Base-by-base conservation (phyloP, 2,113 vertebrate genomes). In the Cathartes aura region DNA sequence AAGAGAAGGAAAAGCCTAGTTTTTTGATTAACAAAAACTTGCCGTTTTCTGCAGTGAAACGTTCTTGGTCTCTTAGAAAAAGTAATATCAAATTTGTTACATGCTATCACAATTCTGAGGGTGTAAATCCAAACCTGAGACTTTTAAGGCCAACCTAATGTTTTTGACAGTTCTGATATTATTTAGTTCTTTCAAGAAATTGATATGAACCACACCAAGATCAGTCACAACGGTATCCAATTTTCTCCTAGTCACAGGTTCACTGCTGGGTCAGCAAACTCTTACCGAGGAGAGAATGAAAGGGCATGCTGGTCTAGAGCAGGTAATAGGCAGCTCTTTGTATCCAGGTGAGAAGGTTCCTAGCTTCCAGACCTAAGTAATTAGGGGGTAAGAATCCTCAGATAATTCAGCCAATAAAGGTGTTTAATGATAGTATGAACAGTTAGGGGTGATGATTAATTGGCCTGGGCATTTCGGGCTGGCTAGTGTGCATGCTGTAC, bases 381-480 rank as follows among this genome's bases (percentile, higher is more conserved):
- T 98, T 98, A 98, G 94, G 95, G 92, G 93, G 93, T 98, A 98
- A 95, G 97, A 98, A 98, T 99, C 98, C 98, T 98, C 89, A 91
- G 83, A 98, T 99, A 98, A 98, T 99, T 98, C 98, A 98, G 98
- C 98, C 98, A 98, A 98, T 99, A 99, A 98, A 98, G 98, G 98
- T 98, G 98, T 98, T 99, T 99, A 99, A 98, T 98, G 98, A 98
- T 98, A 98, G 96, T 98, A 97, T 95, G 98, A 98, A 98, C 97
- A 98, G 98, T 98, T 99, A 99, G 98, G 98, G 98, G 98, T 98
- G 98, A 98, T 99, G 99, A 99, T 99, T 99, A 98, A 99, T 99
- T 99, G 98, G 98, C 98, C 98, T 94, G 98, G 98, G 98, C 98
- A 98, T 98, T 98, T 98, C 94, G 97, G 98, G 97, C 98, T 98